Percentiles rank a stretch among this genome's conserved stretches.
Evolutionary conservation across 2,888 invertebrate genomes (phyloP).

Genomic region (Sphaerophoria taeniata): DNA sequence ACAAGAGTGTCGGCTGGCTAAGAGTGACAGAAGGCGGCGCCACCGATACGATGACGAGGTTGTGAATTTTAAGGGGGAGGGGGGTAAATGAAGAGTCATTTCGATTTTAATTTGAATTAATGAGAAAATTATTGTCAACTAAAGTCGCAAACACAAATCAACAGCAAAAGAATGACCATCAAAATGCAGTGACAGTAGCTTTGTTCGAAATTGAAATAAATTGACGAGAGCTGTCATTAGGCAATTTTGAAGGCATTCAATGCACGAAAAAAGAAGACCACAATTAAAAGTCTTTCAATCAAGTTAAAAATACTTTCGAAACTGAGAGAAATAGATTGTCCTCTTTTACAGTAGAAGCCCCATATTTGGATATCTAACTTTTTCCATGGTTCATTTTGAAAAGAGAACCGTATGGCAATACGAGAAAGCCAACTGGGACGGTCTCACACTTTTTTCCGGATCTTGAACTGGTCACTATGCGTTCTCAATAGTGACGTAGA

Average conservation of each 20-base stretch:
- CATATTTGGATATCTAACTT: too few relatives aligned
- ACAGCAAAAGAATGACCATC: constrained; percentile 11
- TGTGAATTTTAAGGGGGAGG: background rate
- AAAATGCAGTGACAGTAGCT: constrained; percentile 45
- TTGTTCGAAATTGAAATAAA: constrained; percentile 69
- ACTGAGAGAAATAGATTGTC: background rate
- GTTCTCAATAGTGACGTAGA: too few relatives aligned
- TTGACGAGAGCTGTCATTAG: constrained; percentile 70
- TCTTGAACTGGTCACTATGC: too few relatives aligned
- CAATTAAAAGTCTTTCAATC: constrained; percentile 43
- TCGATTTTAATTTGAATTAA: constrained; percentile 69
- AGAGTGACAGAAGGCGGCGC: constrained; percentile 16
- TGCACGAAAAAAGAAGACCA: constrained; percentile 18
- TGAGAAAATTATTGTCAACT: constrained; percentile 73
- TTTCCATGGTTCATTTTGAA: too few relatives aligned
- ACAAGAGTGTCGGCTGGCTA: constrained; percentile 7
- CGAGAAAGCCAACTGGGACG: too few relatives aligned
- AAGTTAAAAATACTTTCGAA: constrained; percentile 27
- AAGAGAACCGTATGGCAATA: too few relatives aligned
- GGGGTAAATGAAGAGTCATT: constrained; percentile 9
- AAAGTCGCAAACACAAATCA: constrained; percentile 15
- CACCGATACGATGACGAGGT: background rate
- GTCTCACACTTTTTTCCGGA: too few relatives aligned
- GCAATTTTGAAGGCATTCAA: background rate
- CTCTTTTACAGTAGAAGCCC: too few relatives aligned